A percentile compares a stretch with the other conserved stretches of the same genome.
Conservation (phyloP, 2,113 vertebrate species). For the Aspiorhynchus laticeps region DNA sequence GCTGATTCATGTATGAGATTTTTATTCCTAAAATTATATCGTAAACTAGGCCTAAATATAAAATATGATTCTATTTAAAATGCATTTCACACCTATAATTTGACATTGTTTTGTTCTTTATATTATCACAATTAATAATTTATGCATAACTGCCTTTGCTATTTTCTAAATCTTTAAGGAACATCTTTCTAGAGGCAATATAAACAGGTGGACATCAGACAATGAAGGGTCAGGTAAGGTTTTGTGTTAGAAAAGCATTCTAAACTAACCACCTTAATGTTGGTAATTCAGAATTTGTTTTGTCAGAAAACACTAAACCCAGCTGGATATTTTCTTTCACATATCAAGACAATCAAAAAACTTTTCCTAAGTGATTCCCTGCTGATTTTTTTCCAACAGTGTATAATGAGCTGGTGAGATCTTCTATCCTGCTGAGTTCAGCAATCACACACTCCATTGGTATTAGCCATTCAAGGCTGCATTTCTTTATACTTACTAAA, state of each 20-base stretch:
- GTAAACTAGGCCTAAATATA: no score
- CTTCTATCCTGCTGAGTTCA: not conserved
- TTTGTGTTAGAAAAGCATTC: not conserved
- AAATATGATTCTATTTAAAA: no score
- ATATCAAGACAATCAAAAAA: conserved; percentile 9
- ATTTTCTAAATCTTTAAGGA: no score
- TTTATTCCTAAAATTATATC: no score
- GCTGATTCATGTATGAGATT: no score
- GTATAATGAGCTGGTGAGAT: not conserved
- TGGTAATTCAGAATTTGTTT: not conserved
- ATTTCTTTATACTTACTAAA: conserved; percentile 3
- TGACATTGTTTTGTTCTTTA: no score
- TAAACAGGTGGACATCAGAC: no score
- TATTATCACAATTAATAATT: no score
- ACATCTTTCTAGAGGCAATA: no score
- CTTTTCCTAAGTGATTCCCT: conserved; percentile 15
- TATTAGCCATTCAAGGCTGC: conserved; percentile 13
- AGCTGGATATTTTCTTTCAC: conserved; percentile 6
- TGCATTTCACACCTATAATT: no score
- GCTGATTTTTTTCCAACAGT: not conserved
- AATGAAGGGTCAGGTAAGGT: not conserved
- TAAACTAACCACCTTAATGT: not conserved
- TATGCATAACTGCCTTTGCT: no score
- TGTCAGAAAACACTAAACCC: conserved; percentile 9
- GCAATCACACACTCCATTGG: not conserved